A percentile compares a stretch with the other conserved stretches of the same genome.
Evolutionary conservation across 2,797 vertebrate genomes (phyloP).

Genomic region (Tamandua tetradactyla): DNA sequence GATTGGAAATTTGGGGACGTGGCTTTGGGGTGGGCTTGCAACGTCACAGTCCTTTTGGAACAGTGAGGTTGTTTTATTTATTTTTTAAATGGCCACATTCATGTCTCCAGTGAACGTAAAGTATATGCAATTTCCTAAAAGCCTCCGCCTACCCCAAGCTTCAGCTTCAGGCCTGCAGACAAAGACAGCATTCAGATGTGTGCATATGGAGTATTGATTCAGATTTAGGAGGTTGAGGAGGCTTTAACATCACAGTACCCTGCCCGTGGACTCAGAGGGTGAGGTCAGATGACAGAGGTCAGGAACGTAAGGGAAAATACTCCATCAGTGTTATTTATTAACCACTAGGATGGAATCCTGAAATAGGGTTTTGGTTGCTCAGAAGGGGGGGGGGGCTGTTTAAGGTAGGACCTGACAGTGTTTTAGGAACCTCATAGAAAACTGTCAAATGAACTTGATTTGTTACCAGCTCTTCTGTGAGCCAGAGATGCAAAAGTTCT

Average conservation of each 20-base stretch:
- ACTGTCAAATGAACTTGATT: rapidly evolving
- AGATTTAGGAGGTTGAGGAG: background rate
- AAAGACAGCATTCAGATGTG: background rate
- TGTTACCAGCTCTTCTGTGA: background rate
- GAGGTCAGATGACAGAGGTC: conserved; percentile 14
- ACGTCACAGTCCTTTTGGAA: background rate
- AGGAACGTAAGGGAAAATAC: background rate
- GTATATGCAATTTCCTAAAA: background rate
- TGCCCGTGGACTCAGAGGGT: rapidly evolving
- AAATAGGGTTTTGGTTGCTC: background rate
- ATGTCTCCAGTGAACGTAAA: background rate
- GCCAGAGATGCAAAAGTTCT: no score
- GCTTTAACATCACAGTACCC: rapidly evolving
- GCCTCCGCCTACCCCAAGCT: background rate
- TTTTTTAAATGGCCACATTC: rapidly evolving
- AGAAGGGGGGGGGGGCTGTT: background rate
- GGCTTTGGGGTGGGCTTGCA: background rate
- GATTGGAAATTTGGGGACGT: rapidly evolving
- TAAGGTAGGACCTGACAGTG: background rate
- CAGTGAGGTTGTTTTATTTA: background rate
- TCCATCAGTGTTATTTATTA: conserved; percentile 61
- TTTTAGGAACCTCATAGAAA: background rate
- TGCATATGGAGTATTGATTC: background rate
- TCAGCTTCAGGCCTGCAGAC: rapidly evolving
- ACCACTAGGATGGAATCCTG: conserved; percentile 20